These are phyloP conservation scores for Diuraphis noxia DNA, from an alignment of 1,140 invertebrate genomes.

Conservation along the genomic window DNA sequence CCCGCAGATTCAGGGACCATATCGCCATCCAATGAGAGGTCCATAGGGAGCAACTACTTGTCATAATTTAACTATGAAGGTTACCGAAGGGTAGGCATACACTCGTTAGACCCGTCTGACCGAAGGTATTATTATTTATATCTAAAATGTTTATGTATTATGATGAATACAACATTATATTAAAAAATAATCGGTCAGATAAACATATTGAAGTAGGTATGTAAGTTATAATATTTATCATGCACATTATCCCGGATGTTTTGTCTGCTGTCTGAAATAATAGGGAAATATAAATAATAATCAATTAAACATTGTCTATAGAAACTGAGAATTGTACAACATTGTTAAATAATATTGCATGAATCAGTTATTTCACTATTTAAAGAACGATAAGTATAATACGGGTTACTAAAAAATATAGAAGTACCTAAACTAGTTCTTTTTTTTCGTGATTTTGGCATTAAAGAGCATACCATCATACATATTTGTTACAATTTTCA, in stretches of 20 bases:
- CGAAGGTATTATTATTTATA: neutral
- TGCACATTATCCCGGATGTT: neutral
- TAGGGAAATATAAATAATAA: neutral
- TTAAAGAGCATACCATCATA: too few species aligned
- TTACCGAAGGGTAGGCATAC: neutral
- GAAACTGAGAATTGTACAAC: neutral
- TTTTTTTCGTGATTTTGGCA: too few species aligned
- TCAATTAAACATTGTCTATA: neutral
- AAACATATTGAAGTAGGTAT: neutral
- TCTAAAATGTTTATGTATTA: neutral
- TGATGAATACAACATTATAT: neutral
- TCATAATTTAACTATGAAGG: neutral
- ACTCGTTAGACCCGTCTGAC: neutral
- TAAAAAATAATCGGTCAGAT: conserved; percentile 3
- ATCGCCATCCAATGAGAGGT: neutral
- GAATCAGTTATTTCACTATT: neutral
- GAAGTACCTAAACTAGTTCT: neutral
- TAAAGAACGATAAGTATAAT: too few species aligned
- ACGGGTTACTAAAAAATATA: too few species aligned
- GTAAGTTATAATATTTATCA: neutral
- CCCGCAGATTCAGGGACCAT: neutral
- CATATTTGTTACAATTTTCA: too few species aligned
- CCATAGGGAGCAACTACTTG: neutral
- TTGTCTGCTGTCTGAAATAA: neutral
- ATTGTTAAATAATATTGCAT: neutral